A percentile compares a stretch with the other conserved stretches of the same genome.
Evolutionary conservation across 2,797 vertebrate species (phyloP).

Genomic region (Salmo trutta): DNA sequence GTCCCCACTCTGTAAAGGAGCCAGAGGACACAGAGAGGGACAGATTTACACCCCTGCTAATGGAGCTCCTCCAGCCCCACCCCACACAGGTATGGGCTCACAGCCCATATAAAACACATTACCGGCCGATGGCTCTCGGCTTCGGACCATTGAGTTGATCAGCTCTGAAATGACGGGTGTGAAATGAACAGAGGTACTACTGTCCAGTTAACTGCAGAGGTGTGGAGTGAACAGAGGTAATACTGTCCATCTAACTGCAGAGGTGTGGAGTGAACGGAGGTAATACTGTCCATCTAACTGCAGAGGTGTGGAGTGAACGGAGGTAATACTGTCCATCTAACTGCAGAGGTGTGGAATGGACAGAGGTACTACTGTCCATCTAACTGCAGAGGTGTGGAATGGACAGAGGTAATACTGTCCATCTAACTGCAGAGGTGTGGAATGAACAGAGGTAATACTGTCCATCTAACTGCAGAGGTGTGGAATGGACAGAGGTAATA

Average conservation of each 20-base stretch:
- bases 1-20: background rate
- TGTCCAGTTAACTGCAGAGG: conserved; percentile 11
- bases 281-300: conserved; percentile 31
- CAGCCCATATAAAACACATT: conserved; percentile 19
- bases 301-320: conserved; percentile 37
- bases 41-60: conserved; percentile 30
- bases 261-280: conserved; percentile 46
- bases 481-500: no score
- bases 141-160: conserved; percentile 54
- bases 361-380: no score
- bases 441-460: no score
- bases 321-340: conserved; percentile 13
- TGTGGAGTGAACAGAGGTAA: conserved; percentile 36
- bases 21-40: background rate
- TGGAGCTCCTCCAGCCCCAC: background rate
- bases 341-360: background rate
- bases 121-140: conserved; percentile 18
- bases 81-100: no score
- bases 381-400: no score
- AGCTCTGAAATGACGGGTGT: conserved; percentile 38
- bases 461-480: no score
- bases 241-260: background rate
- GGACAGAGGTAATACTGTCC: no score
- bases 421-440: no score
- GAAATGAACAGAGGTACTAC: conserved; percentile 54